Conservation (phyloP, 2,888 invertebrate genomes). For the Atethmia centrago region DNA sequence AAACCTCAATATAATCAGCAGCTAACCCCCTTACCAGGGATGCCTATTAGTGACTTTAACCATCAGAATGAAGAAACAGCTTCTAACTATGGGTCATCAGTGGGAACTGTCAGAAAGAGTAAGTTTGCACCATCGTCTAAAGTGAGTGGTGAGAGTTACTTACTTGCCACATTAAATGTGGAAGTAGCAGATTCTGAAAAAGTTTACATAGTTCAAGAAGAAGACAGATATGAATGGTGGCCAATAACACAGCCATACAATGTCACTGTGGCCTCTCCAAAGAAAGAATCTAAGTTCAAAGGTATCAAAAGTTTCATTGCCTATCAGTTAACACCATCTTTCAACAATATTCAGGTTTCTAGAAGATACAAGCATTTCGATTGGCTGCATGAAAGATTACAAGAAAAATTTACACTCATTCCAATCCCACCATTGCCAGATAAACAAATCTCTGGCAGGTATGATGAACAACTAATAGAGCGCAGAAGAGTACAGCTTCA, state of each 20-base stretch:
- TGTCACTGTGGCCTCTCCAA: slow-evolving; percentile 97
- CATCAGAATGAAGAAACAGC: slow-evolving; percentile 88
- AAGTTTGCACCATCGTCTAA: slow-evolving; percentile 97
- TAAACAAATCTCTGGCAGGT: slow-evolving; percentile 99
- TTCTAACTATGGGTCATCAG: slow-evolving; percentile 90
- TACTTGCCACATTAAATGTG: slow-evolving; percentile 94
- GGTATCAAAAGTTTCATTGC: slow-evolving; percentile 99
- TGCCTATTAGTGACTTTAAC: slow-evolving; percentile 88
- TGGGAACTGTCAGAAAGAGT: slow-evolving; percentile 93
- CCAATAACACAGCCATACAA: slow-evolving; percentile 93
- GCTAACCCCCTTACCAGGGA: slow-evolving; percentile 86
- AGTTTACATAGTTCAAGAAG: slow-evolving; percentile 93
- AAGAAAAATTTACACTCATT: slow-evolving; percentile 98
- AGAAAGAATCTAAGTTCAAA: slow-evolving; percentile 99
- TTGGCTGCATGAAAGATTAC: slow-evolving; percentile 98
- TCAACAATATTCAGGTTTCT: slow-evolving; percentile 97
- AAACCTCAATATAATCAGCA: slow-evolving; percentile 83
- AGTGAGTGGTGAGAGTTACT: slow-evolving; percentile 96
- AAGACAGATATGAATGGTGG: slow-evolving; percentile 94
- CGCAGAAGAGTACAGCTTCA: slow-evolving; percentile 98
- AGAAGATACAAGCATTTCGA: slow-evolving; percentile 99
- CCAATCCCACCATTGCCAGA: slow-evolving; percentile 99
- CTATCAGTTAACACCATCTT: slow-evolving; percentile 98
- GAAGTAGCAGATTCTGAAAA: slow-evolving; percentile 93
- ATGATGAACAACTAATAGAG: slow-evolving; percentile 99